Base-by-base conservation (phyloP, 2,797 vertebrate genomes). In the Alosa sapidissima region DNA sequence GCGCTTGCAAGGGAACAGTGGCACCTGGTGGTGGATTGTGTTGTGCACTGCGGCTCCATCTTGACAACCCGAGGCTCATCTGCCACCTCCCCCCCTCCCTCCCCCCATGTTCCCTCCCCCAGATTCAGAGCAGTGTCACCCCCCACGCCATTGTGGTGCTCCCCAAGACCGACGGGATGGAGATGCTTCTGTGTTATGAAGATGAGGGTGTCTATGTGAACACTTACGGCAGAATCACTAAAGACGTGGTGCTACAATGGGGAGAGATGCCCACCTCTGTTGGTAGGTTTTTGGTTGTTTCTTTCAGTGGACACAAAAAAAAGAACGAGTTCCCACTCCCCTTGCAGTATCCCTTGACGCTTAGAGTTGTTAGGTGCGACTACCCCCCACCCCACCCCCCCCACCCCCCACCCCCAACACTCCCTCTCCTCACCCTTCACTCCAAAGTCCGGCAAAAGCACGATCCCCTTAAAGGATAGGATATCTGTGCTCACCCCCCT, bases 201-300 rank as follows among this genome's bases (percentile, higher is more conserved):
- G 98, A 99, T 85, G 98, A 99, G 90, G 98, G 98, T 48, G 98
- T 99, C 82, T 99, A 99, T 33, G 98, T 99, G 84, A 99, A 99
- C 95, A 99, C 98, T 89, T 99, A 99, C 10, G 98, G 98, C 87
- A 96, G 98, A 91, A 99, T 99, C 94, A 99, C 98, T 91, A 99
- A 99, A 95, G 98, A 99, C 89, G 98, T 99, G 95, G 98, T 99
- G 95, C 97, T 99, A 89, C 98, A 99, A 94, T 99, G 98, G 98
- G 98, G 98, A 94, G 98, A 99, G 95, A 99, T 99, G 98, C 98
- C 98, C 93, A 99, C 98, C 86, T 99, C 98, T 16, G 98, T 99
- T 94, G 98, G 98, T 99, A 97, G 92, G 98, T 97, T 93, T 89
- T 90, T 78, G 86, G 87, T 89, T 87, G 87, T 89, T 89, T 89